Percentiles rank a stretch among this genome's conserved stretches.
Evolutionary conservation across 2,797 vertebrate species (phyloP).

Genomic region (Microctenopoma lineatum): DNA sequence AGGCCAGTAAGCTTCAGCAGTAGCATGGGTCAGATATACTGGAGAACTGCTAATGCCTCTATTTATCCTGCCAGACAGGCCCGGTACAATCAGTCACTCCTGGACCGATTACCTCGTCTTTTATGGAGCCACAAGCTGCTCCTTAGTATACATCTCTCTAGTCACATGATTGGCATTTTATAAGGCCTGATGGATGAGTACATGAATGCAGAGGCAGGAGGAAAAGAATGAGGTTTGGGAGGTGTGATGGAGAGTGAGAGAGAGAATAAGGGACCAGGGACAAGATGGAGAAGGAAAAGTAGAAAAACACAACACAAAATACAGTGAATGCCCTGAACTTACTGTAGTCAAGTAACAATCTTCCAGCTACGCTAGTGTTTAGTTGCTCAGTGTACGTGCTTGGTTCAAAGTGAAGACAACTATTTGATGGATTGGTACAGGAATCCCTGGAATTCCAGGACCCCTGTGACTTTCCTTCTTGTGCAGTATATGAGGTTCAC

Average conservation of each 20-base stretch:
- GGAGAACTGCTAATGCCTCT: slow-evolving; percentile 73
- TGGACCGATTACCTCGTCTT: slow-evolving; percentile 35
- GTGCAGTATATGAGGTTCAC: too few species aligned
- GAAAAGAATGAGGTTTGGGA: neutral
- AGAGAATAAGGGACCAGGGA: neutral
- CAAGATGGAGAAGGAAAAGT: neutral
- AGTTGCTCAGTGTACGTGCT: too few species aligned
- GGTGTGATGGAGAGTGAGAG: neutral
- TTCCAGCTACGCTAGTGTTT: neutral
- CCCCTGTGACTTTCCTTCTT: too few species aligned
- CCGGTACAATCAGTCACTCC: slow-evolving; percentile 60
- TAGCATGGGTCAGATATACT: slow-evolving; percentile 52
- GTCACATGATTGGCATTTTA: slow-evolving; percentile 44
- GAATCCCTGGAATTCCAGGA: too few species aligned
- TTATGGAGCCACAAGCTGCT: slow-evolving; percentile 48
- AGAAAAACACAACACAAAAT: neutral
- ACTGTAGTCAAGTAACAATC: neutral
- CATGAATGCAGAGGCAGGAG: slow-evolving; percentile 8
- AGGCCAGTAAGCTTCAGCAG: slow-evolving; percentile 71
- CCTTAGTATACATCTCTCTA: slow-evolving; percentile 55
- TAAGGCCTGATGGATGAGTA: slow-evolving; percentile 31
- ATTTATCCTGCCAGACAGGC: slow-evolving; percentile 73
- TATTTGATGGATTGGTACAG: too few species aligned
- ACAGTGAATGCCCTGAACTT: neutral
- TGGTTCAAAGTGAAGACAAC: too few species aligned